Evolutionary conservation across 2,797 vertebrate species (phyloP).

Genomic region (Coilia nasus): DNA sequence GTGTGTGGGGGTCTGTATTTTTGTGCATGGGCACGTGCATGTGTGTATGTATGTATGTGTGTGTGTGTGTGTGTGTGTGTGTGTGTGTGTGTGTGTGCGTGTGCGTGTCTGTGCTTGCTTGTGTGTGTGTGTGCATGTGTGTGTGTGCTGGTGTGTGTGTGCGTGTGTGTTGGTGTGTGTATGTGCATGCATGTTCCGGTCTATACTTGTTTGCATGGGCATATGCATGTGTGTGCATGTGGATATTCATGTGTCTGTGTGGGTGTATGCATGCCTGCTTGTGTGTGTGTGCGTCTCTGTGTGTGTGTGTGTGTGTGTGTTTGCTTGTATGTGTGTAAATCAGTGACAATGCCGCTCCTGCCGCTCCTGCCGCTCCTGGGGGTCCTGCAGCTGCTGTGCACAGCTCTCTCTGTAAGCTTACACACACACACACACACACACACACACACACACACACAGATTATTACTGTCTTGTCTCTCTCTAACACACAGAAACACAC

Average conservation of each 20-base stretch:
- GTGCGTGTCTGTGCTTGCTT: not conserved
- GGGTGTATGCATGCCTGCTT: not conserved
- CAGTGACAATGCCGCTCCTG: constrained; percentile 65
- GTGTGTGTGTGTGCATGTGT: not conserved
- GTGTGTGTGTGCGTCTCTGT: not conserved
- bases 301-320: not conserved
- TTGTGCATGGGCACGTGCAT: too few relatives aligned
- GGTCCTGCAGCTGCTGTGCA: constrained; percentile 62
- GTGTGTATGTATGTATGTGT: not conserved
- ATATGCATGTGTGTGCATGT: not conserved
- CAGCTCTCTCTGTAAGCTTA: constrained; percentile 66
- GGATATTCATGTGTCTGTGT: not conserved
- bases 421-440: not conserved
- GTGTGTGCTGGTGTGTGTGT: not conserved
- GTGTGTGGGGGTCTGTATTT: not conserved
- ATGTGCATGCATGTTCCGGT: not conserved
- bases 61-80: not conserved
- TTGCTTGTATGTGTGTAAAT: not conserved
- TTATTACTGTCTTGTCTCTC: too few relatives aligned
- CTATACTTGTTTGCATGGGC: not conserved
- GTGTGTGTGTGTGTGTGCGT: not conserved
- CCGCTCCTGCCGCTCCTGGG: constrained; percentile 60
- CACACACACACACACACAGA: constrained; percentile 17
- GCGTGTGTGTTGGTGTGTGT: not conserved
- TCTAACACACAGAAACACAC: not conserved